phyloP scores from a whole-genome alignment of 92 coral and sea anemone genomes.

The Meandrina meandrites region DNA sequence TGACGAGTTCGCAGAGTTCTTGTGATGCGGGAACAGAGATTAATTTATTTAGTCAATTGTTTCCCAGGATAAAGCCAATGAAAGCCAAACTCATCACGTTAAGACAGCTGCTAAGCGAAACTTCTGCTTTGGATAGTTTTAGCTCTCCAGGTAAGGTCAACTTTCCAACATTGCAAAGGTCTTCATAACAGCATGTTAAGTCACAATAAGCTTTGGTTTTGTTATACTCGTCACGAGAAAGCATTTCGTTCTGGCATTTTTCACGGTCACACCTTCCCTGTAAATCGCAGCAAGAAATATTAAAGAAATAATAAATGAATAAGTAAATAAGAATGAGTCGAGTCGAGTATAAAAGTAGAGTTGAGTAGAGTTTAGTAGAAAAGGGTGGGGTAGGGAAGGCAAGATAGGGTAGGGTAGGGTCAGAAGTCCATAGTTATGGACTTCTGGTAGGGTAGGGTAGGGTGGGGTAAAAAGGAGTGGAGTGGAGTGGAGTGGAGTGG shows the following conservation, averaged over 20 bases:
- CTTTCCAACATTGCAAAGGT: conserved; percentile 14
- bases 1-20: too few relatives aligned
- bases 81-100: neutral
- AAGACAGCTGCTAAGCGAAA: neutral
- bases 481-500: neutral
- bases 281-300: neutral
- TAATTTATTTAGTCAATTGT: neutral
- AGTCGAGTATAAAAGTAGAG: neutral
- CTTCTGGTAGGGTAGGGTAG: neutral
- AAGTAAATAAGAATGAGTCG: too few relatives aligned
- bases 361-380: neutral
- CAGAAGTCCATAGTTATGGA: too few relatives aligned
- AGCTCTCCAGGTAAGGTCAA: neutral
- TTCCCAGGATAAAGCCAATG: neutral
- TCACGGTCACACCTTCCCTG: neutral
- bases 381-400: neutral
- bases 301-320: too few relatives aligned
- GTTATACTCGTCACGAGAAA: neutral
- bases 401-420: too few relatives aligned
- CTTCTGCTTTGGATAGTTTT: neutral
- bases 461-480: neutral
- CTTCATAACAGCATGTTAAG: conserved; percentile 1
- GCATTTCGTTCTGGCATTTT: neutral
- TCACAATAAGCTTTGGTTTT: neutral
- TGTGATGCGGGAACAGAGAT: too few relatives aligned